Evolutionary conservation across 2,113 vertebrate species (phyloP), one percentile per base, ranked within the genome.

Genomic region (Lepisosteus osseus): DNA sequence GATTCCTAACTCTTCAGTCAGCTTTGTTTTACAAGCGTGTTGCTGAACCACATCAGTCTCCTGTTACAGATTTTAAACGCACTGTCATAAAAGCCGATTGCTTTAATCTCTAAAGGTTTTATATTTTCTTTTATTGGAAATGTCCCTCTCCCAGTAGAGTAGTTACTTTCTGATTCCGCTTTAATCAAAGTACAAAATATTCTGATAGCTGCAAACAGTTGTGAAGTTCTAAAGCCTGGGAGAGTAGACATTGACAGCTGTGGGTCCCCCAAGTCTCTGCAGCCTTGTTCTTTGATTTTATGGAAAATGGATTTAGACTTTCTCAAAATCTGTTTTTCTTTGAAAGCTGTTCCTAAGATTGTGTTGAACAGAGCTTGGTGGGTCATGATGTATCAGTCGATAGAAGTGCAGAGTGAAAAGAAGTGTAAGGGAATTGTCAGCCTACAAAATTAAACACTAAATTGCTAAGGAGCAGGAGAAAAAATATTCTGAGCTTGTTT

Each of bases 171-270:
- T 71, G 64, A 76, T 79, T 65, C 54, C 44, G 42, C 51, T 73
- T 72, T 64, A 71, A 73, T 76, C 59, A 67, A 65, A 73, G 71
- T 17, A 13, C 44, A 55, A n/a, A 70, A 43, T 70, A 70, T 73
- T 66, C 42, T 17, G 54, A 15, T 59, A 29, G 72, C 29, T 12
- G 41, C 67, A 14, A 65, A 55, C 11, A 29, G 11, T 59, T 13
- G 61, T 64, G 71, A 7, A 61, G 42, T 63, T 57, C 12, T 57
- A 11, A 61, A 29, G 61, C 14, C 56, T 40, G 42, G 51, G 2
- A 59, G 54, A 6, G 0, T 4, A 14, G 43, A 17, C n/a, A 54
- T 17, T 70, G 66, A 63, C 15, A 45, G 71, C 64, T 44, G 62
- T 55, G 67, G 56, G 72, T 29, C 44, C 17, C 59, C 45, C 15